These are phyloP conservation scores for Eulithis testata DNA, from an alignment of 2,888 invertebrate species.

Conservation along the genomic window DNA sequence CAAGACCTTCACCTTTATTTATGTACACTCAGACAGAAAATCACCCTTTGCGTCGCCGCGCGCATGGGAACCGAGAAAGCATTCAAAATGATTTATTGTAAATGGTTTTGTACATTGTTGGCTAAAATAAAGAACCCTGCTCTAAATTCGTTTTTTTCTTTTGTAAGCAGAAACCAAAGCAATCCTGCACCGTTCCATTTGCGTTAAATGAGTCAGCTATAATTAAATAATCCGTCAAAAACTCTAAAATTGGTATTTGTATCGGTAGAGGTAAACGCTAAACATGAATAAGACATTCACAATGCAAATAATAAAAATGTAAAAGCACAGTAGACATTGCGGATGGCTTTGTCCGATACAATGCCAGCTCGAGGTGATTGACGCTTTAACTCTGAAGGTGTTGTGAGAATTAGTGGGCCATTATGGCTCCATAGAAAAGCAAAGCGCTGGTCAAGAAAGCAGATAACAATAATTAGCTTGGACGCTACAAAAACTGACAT, in stretches of 20 bases:
- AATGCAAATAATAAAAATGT: slow-evolving; percentile 75
- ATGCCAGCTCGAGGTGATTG: slow-evolving; percentile 67
- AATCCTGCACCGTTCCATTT: slow-evolving; percentile 64
- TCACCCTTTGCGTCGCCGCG: slow-evolving; percentile 83
- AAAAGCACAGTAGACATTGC: slow-evolving; percentile 77
- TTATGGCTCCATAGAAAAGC: slow-evolving; percentile 74
- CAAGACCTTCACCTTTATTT: slow-evolving; percentile 82
- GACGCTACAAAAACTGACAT: slow-evolving; percentile 82
- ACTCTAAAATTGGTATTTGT: slow-evolving; percentile 6
- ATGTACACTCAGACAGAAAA: slow-evolving; percentile 80
- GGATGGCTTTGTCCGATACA: slow-evolving; percentile 79
- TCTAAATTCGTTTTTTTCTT: slow-evolving; percentile 77
- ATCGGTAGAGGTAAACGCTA: slow-evolving; percentile 46
- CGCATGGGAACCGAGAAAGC: slow-evolving; percentile 82
- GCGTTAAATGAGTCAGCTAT: slow-evolving; percentile 36
- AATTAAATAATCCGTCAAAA: slow-evolving; percentile 13
- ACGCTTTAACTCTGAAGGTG: slow-evolving; percentile 79
- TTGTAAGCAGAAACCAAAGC: slow-evolving; percentile 64
- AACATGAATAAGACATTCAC: slow-evolving; percentile 75
- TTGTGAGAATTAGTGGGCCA: slow-evolving; percentile 82
- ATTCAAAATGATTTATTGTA: slow-evolving; percentile 85
- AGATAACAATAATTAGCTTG: slow-evolving; percentile 84
- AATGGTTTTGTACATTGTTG: slow-evolving; percentile 85
- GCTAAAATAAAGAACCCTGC: slow-evolving; percentile 83
- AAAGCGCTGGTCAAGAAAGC: slow-evolving; percentile 74